Evolutionary conservation across 1,140 invertebrate genomes (phyloP).

Genomic region (Drosophila mayri): DNA sequence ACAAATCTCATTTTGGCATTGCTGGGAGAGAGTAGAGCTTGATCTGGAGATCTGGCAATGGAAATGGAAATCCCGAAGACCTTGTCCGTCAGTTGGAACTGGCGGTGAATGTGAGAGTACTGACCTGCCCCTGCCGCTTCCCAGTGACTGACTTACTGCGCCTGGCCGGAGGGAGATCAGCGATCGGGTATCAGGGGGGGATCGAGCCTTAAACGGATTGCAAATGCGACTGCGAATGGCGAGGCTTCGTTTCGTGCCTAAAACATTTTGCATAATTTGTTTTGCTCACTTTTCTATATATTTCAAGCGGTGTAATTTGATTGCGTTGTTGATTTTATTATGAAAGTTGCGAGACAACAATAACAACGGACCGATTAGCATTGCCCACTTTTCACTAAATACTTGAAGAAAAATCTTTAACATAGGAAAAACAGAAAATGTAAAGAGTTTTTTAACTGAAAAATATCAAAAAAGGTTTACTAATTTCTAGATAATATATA

Average conservation of each 20-base stretch:
- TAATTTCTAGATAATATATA: not conserved
- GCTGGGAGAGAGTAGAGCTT: slow-evolving; percentile 24
- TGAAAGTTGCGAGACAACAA: slow-evolving; percentile 67
- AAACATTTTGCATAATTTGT: slow-evolving; percentile 74
- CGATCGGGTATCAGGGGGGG: slow-evolving; percentile 6
- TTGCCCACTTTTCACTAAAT: slow-evolving; percentile 15
- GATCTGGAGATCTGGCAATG: slow-evolving; percentile 26
- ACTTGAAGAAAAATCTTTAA: slow-evolving; percentile 11
- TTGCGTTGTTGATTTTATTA: slow-evolving; percentile 73
- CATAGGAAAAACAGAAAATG: not conserved
- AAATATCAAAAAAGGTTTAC: not conserved
- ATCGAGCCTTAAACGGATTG: slow-evolving; percentile 53
- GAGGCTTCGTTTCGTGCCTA: slow-evolving; percentile 46
- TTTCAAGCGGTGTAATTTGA: slow-evolving; percentile 55
- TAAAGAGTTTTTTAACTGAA: not conserved
- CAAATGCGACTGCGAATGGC: slow-evolving; percentile 38
- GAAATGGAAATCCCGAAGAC: slow-evolving; percentile 51
- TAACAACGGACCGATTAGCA: slow-evolving; percentile 46
- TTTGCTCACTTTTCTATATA: slow-evolving; percentile 49
- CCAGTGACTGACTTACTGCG: slow-evolving; percentile 27
- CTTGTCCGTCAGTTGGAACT: slow-evolving; percentile 60
- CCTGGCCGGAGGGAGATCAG: slow-evolving; percentile 9
- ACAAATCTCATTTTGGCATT: not conserved
- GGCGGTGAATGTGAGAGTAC: slow-evolving; percentile 61
- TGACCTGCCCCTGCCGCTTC: slow-evolving; percentile 32